Conservation (phyloP, 2,113 vertebrate species). For the Oenanthe oenanthe region DNA sequence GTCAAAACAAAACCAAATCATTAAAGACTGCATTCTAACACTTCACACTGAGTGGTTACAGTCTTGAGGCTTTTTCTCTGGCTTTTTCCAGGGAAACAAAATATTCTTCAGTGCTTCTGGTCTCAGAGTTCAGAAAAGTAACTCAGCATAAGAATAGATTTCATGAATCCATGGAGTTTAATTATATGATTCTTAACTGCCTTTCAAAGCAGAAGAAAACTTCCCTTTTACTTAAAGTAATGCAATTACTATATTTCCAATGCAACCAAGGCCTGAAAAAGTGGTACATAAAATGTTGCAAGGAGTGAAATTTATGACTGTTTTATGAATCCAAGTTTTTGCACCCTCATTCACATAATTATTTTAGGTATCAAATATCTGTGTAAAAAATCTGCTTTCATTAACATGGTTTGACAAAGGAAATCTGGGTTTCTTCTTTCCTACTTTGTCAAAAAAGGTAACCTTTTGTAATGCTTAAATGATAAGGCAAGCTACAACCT, state of each 20-base stretch:
- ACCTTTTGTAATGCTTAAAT: background rate
- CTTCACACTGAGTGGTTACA: constrained; percentile 7
- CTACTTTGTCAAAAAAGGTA: background rate
- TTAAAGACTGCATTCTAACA: constrained; percentile 55
- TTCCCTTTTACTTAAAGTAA: background rate
- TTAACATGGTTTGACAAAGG: background rate
- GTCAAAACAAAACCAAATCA: background rate
- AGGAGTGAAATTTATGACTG: background rate
- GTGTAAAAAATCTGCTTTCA: background rate
- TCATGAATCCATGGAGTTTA: background rate
- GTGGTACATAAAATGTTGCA: background rate
- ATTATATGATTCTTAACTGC: background rate
- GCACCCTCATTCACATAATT: background rate
- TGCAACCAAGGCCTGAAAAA: background rate
- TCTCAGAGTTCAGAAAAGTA: background rate
- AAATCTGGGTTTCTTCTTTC: background rate
- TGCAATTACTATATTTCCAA: background rate
- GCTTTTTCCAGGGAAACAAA: background rate
- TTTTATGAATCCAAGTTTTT: background rate
- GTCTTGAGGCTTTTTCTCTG: background rate
- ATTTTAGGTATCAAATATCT: background rate
- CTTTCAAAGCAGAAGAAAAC: background rate
- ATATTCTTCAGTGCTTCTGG: background rate
- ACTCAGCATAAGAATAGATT: background rate
- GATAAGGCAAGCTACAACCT: background rate